A percentile compares a stretch with the other conserved stretches of the same genome.
phyloP scores from a whole-genome alignment of 2,113 vertebrate genomes.

The Dasyurus viverrinus region DNA sequence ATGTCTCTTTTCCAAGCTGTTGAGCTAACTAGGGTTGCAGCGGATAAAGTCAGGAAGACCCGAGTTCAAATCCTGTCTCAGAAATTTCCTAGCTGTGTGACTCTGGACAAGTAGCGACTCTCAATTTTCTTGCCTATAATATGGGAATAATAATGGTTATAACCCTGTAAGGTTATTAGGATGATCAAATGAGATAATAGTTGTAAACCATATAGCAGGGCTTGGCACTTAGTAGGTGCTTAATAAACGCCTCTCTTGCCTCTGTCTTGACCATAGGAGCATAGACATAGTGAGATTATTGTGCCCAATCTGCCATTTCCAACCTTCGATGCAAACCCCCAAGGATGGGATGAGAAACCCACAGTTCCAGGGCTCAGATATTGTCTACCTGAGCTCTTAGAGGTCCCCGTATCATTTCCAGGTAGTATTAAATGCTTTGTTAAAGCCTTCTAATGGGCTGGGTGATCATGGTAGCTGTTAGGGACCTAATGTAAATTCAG shows the following conservation, averaged over 20 bases:
- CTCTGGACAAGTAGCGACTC: neutral
- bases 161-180: neutral
- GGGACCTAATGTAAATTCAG: slow-evolving; percentile 77
- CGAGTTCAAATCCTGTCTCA: neutral
- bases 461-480: slow-evolving; percentile 80
- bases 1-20: neutral
- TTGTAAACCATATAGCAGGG: neutral
- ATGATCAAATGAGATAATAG: neutral
- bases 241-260: neutral
- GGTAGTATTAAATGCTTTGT: slow-evolving; percentile 77
- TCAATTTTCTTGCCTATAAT: neutral
- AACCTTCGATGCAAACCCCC: neutral
- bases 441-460: slow-evolving; percentile 78
- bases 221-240: neutral
- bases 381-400: slow-evolving; percentile 55
- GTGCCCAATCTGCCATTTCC: neutral
- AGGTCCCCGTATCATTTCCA: slow-evolving; percentile 71
- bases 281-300: neutral
- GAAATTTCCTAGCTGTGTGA: neutral
- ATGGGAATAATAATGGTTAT: neutral
- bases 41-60: neutral
- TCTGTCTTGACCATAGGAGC: neutral
- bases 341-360: neutral
- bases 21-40: neutral
- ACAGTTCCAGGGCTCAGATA: neutral